Percentiles rank a stretch among this genome's conserved stretches.
phyloP scores from a whole-genome alignment of 2,888 invertebrate genomes.

The Hetaerina titia region DNA sequence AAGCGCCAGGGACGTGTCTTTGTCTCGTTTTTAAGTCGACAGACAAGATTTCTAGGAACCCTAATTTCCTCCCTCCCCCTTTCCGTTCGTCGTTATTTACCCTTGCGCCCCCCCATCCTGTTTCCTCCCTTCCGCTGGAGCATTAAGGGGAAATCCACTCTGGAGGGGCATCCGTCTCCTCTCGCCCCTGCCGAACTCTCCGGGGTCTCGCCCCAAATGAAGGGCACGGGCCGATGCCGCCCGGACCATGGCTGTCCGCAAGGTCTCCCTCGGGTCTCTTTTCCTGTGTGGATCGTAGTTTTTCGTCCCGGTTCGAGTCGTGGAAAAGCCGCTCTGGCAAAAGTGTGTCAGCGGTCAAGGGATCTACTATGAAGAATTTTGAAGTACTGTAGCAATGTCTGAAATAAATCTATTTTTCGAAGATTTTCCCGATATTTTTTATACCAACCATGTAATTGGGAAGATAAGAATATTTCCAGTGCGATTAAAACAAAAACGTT shows the following conservation, averaged over 20 bases:
- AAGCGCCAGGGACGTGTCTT: not conserved
- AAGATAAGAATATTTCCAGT: too few species aligned
- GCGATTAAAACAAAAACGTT: too few species aligned
- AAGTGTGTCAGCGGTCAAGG: too few species aligned
- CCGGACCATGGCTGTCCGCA: not conserved
- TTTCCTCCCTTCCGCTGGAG: not conserved
- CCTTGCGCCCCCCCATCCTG: not conserved
- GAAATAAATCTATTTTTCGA: too few species aligned
- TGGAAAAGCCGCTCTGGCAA: too few species aligned
- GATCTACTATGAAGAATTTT: too few species aligned
- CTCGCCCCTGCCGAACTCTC: not conserved
- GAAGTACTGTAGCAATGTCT: too few species aligned
- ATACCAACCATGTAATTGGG: too few species aligned
- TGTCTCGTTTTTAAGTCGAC: not conserved
- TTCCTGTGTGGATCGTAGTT: too few species aligned
- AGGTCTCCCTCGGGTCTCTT: not conserved
- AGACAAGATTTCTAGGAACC: not conserved
- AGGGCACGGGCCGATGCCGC: not conserved
- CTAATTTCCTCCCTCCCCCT: not conserved
- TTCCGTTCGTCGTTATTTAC: constrained; percentile 8
- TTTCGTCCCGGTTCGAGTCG: too few species aligned
- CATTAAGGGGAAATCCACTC: not conserved
- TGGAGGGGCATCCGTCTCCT: not conserved
- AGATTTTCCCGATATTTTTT: too few species aligned
- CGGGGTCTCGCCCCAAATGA: not conserved